Evolutionary conservation across 1,140 invertebrate species (phyloP).

Genomic region (Telenomus remus): DNA sequence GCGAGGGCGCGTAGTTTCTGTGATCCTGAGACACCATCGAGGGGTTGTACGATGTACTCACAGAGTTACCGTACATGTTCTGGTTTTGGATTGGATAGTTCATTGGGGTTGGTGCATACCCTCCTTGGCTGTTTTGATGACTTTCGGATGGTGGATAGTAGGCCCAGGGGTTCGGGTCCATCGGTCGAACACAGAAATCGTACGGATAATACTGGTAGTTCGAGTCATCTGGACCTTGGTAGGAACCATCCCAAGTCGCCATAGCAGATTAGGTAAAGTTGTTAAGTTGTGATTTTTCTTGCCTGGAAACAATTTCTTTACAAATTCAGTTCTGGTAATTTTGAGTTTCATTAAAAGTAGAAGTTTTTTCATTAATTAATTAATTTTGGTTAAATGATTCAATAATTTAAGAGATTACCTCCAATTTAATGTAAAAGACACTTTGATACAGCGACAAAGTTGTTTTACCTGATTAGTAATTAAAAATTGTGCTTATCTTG

Average conservation of each 20-base stretch:
- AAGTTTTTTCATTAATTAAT: no score
- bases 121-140: conserved; percentile 25
- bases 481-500: no score
- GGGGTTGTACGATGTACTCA: conserved; percentile 31
- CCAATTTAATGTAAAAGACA: no score
- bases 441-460: no score
- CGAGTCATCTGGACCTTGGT: conserved; percentile 62
- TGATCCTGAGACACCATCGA: conserved; percentile 17
- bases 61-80: conserved; percentile 5
- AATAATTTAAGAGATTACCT: no score
- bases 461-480: no score
- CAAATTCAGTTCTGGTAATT: no score
- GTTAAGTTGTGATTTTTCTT: no score
- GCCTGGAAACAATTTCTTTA: neutral
- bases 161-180: conserved; percentile 55
- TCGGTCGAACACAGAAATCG: conserved; percentile 42
- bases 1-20: neutral
- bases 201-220: conserved; percentile 60
- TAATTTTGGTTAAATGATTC: no score
- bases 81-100: conserved; percentile 36
- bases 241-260: conserved; percentile 73
- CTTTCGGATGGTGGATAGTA: conserved; percentile 49
- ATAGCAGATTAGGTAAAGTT: conserved; percentile 42
- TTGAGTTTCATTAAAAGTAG: neutral
- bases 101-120: conserved; percentile 41